Evolutionary conservation across 1,140 invertebrate genomes (phyloP), one percentile per base, ranked within the genome.

Genomic region (Ceratosolen solmsi): DNA sequence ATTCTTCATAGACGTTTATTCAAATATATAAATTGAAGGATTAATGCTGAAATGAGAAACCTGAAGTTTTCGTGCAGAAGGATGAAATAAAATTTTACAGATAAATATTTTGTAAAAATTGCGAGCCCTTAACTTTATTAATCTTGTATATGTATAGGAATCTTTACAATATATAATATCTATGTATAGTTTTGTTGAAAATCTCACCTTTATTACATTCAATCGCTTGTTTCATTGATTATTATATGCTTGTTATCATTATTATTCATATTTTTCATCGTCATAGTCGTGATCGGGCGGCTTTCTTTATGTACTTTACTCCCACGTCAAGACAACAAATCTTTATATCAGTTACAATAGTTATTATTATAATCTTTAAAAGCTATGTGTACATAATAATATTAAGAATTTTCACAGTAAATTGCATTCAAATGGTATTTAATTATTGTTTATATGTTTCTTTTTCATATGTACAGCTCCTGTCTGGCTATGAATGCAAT

Each of bases 101-200:
- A n/a, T n/a, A n/a, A n/a, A n/a, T n/a, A n/a, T n/a, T n/a, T n/a
- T n/a, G 86, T 89, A 90, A 90, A 90, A 90, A 90, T 88, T 88
- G 86, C 85, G 86, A 89, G 85, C 83, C 85, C 87, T 88, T 88
- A 88, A 89, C 85, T 90, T 90, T 90, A 90, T 90, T 89, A 86
- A 81, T 85, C 79, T 89, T 88, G 87, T 89, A 87, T 89, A 83
- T 79, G 36, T 75, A 89, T 89, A 89, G 86, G 88, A 89, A 88
- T 89, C 85, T 89, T 88, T 89, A 90, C 87, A 89, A 89, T 89
- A 89, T 88, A 86, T 84, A 85, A 85, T 85, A 82, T 86, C 72
- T 83, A 85, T 87, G 86, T 88, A 89, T 87, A 88, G 83, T 86
- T 90, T 88, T 86, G 83, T 84, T 86, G 86, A 86, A 82, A 88